Evolutionary conservation across 2,888 invertebrate genomes (phyloP), one percentile per base, ranked within the genome.

Genomic region (Drosophila cognata): DNA sequence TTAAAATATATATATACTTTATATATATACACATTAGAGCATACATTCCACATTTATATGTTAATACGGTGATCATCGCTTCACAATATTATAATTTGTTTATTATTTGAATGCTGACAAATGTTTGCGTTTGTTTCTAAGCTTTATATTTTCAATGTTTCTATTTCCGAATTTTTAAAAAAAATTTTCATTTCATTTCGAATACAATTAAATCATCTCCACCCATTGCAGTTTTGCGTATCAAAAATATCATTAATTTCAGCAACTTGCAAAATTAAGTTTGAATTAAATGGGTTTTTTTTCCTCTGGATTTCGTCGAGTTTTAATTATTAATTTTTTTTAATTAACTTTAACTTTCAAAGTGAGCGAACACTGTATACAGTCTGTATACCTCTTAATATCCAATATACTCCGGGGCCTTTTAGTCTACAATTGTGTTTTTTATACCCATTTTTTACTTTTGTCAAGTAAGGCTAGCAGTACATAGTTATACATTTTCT

Each of bases 401-500:
- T 25, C 46, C 16, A 46, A 16, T 25, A 46, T 25, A 46, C 25
- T 25, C 4, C 8, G 21, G 21, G 33, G 50, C 38, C 50, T 64
- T 65, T 65, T 41, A 41, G 33, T 50, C 25, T 38, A 65, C 62
- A 48, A 63, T 38, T 33, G 11, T 67, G 13, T 48, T 59, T 38
- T 59, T 13, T 29, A 11, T 41, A 41, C 10, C 2, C 10, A 4
- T 48, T 48, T 60, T 62, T 57, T 57, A 51, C 57, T 11, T 29
- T 66, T 58, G 50, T 51, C 16, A 28, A 62, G 62, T 76, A 71
- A 63, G 75, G 63, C 6, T 51, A 51, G 28, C 43, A 51, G 77
- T 80, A 82, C 82, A 77, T 84, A 82, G 73, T 67, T 78, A 67
- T 67, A 73, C 33, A 64, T 46, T 64, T 52, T 56, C 43, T 51